Evolutionary conservation across 2,888 invertebrate genomes (phyloP), one percentile per base, ranked within the genome.

Genomic region (Boloria euphrosyne): DNA sequence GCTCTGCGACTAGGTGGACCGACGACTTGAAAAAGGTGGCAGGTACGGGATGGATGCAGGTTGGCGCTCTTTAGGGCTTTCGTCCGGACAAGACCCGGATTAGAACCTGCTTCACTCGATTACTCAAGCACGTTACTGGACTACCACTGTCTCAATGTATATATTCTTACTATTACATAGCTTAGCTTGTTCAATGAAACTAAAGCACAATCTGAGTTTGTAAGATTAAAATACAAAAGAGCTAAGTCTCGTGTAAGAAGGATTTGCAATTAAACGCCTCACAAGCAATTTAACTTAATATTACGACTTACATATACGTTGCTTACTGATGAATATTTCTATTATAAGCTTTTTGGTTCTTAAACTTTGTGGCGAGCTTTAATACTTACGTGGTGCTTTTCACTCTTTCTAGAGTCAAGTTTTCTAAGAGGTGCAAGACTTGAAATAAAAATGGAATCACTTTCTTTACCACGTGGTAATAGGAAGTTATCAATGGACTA

Each of bases 211-310:
- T 2, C 18, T 49, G 54, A 66, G 58, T 10, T 57, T 27, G 61
- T 60, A 57, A 66, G 66, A 66, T 66, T 66, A 66, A 66, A 66
- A 66, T 55, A 66, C 66, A 66, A 66, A 61, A 66, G 66, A 66
- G 49, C 61, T 18, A 49, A 55, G 44, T 55, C 50, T 66, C 57
- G 57, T 27, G 66, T 51, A 62, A 66, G 61, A 62, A 66, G 66
- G 66, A 66, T 62, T 66, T 57, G 66, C 55, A 66, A 66, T 66
- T 66, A 66, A 66, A 66, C 57, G 66, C 66, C 50, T 62, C 38
- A 57, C 61, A 46, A 66, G 62, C 57, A 62, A 53, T 67, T 62
- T 62, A 67, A 67, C 66, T 70, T 68, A 68, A 70, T 66, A 70
- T 68, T 60, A 66, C 61, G 63, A 67, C 58, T 66, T 64, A 66